These are phyloP conservation scores for Cataglyphis cursor DNA, from an alignment of 2,888 invertebrate species.

Conservation along the genomic window DNA sequence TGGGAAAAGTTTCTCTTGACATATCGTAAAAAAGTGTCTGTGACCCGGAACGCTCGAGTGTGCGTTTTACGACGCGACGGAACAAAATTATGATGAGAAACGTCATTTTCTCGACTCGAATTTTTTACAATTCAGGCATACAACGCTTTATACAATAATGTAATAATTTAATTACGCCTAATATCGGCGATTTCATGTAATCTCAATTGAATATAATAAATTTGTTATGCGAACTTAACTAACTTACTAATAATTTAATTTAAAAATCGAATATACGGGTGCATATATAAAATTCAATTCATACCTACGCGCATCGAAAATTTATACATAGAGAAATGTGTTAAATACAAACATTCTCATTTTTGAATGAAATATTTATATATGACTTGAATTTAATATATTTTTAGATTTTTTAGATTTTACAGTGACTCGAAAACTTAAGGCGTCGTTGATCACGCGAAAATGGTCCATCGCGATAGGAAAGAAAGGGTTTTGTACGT, in stretches of 20 bases:
- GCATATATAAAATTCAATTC: constrained; percentile 24
- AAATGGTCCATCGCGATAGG: constrained; percentile 23
- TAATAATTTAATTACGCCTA: constrained; percentile 20
- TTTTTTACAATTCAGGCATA: not conserved
- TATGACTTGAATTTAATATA: not conserved
- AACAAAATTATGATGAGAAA: constrained; percentile 17
- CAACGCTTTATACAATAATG: constrained; percentile 1
- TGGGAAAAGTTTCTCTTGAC: constrained; percentile 40
- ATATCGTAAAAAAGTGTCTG: constrained; percentile 49
- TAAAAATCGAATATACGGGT: not conserved
- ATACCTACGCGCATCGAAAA: not conserved
- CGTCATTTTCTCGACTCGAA: not conserved
- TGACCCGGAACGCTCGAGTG: not conserved
- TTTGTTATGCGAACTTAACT: constrained; percentile 8
- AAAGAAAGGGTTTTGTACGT: not conserved
- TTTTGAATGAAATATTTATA: constrained; percentile 4
- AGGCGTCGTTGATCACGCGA: constrained; percentile 2
- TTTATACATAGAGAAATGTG: not conserved
- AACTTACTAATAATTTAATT: not conserved
- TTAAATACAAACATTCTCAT: not conserved
- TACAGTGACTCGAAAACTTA: not conserved
- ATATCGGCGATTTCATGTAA: constrained; percentile 25
- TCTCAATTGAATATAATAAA: constrained; percentile 25
- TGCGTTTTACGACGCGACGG: constrained; percentile 11
- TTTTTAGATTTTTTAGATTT: not conserved